A percentile compares a stretch with the other conserved stretches of the same genome.
Evolutionary conservation across 1,140 invertebrate genomes (phyloP).

Genomic region (Pantala flavescens): DNA sequence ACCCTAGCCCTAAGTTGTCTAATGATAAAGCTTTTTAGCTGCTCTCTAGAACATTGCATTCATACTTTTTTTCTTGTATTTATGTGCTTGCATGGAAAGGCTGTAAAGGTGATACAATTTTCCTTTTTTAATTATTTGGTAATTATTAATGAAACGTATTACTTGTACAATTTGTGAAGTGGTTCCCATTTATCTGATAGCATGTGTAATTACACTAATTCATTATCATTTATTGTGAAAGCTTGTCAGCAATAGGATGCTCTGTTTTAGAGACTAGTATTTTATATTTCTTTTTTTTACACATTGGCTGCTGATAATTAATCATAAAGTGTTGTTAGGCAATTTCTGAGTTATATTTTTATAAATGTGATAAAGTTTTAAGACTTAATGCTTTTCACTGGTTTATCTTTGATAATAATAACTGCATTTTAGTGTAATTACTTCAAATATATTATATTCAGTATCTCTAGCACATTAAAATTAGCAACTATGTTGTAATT

Average conservation of each 20-base stretch:
- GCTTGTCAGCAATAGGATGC: slow-evolving; percentile 1
- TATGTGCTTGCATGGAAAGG: slow-evolving; percentile 30
- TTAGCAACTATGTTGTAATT: background rate
- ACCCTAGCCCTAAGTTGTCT: background rate
- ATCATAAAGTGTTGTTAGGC: background rate
- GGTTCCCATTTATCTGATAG: background rate
- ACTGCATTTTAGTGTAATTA: background rate
- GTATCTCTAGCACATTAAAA: background rate
- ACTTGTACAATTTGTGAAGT: slow-evolving; percentile 2
- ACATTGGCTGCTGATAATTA: background rate
- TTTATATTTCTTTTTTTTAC: background rate
- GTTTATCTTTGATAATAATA: background rate
- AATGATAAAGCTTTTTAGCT: slow-evolving; percentile 15
- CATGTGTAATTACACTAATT: background rate
- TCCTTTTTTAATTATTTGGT: slow-evolving; percentile 18
- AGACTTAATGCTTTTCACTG: background rate
- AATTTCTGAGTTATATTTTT: background rate
- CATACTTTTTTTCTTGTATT: slow-evolving; percentile 24
- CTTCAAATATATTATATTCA: background rate
- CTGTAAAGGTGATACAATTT: slow-evolving; percentile 29
- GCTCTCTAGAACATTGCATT: slow-evolving; percentile 14
- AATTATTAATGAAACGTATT: slow-evolving; percentile 1
- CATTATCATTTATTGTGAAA: background rate
- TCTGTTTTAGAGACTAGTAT: slow-evolving; percentile 4
- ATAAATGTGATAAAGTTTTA: background rate